Conservation (phyloP, 35 echinoderm and acorn worm genomes). For the Anneissia japonica region DNA sequence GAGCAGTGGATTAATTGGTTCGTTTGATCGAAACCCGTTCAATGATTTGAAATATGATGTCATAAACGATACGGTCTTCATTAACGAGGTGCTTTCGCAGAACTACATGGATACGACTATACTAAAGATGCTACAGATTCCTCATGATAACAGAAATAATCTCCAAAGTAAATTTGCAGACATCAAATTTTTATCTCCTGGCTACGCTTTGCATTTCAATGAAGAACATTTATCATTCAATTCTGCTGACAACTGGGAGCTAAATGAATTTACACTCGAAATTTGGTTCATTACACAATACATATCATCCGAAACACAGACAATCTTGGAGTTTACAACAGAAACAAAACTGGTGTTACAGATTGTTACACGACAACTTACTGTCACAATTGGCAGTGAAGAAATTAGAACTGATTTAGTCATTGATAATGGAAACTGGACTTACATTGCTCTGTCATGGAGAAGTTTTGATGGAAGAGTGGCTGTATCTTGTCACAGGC, state of each 20-base stretch:
- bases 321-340: not conserved
- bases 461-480: slow-evolving; percentile 1
- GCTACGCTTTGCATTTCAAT: not conserved
- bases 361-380: not conserved
- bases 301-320: not conserved
- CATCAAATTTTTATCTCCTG: not conserved
- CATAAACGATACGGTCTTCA: not conserved
- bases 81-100: not conserved
- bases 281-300: not conserved
- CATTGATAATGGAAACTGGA: slow-evolving; percentile 3
- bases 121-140: not conserved
- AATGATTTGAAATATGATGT: not conserved
- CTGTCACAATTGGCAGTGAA: not conserved
- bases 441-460: not conserved
- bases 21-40: not conserved
- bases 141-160: not conserved
- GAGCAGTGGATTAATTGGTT: not conserved
- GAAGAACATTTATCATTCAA: not conserved
- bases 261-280: not conserved
- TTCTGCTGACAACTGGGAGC: not conserved
- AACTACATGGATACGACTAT: not conserved
- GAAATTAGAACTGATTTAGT: not conserved
- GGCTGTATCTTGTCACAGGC: not conserved
- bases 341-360: not conserved
- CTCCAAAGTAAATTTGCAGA: not conserved